Percentiles rank a stretch among this genome's conserved stretches.
phyloP scores from a whole-genome alignment of 2,888 invertebrate genomes.

The Drosophila rellima region DNA sequence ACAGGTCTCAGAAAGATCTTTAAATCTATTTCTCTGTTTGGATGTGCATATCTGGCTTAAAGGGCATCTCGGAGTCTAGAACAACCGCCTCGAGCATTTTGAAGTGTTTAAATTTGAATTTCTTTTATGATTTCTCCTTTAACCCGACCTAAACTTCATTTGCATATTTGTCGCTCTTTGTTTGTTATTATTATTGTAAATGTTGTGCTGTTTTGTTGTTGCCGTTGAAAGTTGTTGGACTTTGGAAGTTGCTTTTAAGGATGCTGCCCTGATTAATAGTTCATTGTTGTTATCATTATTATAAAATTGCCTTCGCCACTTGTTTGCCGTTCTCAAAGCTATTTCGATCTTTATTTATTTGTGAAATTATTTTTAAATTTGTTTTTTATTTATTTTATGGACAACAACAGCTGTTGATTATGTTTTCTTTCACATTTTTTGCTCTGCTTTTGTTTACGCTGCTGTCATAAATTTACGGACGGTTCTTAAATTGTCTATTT shows the following conservation, averaged over 20 bases:
- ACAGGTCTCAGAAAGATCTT: too few species aligned
- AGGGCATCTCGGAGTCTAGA: constrained; percentile 3
- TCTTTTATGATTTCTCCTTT: constrained; percentile 56
- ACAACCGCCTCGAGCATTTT: background rate
- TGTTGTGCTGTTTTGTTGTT: constrained; percentile 8
- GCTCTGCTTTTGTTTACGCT: constrained; percentile 47
- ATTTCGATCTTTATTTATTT: constrained; percentile 17
- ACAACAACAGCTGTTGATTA: constrained; percentile 66
- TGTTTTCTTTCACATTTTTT: constrained; percentile 9
- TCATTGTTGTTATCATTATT: constrained; percentile 15
- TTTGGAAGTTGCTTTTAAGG: constrained; percentile 17
- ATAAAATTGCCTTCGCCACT: constrained; percentile 20
- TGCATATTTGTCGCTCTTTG: constrained; percentile 50
- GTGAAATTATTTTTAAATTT: constrained; percentile 20
- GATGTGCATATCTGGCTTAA: background rate
- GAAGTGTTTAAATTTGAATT: constrained; percentile 20
- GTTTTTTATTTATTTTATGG: constrained; percentile 38
- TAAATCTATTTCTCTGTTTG: background rate
- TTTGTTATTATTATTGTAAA: constrained; percentile 29
- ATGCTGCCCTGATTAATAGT: constrained; percentile 25
- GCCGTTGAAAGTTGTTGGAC: constrained; percentile 1
- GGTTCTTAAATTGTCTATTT: constrained; percentile 64
- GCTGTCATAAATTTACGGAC: constrained; percentile 58
- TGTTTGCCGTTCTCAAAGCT: constrained; percentile 3
- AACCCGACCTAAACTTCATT: constrained; percentile 36